phyloP scores from a whole-genome alignment of 2,113 vertebrate genomes.

The Pogonocichla stellata region DNA sequence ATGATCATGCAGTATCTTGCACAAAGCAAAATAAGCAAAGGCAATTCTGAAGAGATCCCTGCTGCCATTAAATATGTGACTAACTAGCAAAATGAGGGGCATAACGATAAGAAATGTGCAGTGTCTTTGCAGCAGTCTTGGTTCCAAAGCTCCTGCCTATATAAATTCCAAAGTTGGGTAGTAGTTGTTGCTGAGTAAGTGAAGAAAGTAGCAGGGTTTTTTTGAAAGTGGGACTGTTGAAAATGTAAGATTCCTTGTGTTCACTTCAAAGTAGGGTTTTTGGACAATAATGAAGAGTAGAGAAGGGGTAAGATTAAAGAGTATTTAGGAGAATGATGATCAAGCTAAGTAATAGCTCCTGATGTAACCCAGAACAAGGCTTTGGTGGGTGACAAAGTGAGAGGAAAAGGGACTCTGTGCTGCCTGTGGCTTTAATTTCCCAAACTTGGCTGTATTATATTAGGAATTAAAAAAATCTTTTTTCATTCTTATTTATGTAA shows the following conservation, averaged over 20 bases:
- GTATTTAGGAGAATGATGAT: not conserved
- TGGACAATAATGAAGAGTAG: not conserved
- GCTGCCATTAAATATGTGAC: constrained; percentile 62
- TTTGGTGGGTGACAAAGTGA: not conserved
- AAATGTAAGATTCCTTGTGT: not conserved
- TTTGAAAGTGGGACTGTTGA: not conserved
- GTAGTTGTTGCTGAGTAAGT: not conserved
- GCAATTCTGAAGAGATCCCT: constrained; percentile 46
- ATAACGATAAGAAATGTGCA: constrained; percentile 38
- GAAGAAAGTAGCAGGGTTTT: not conserved
- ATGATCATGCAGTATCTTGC: constrained; percentile 55
- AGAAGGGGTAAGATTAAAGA: not conserved
- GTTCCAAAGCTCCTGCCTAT: not conserved
- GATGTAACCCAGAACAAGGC: not conserved
- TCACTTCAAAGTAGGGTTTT: not conserved
- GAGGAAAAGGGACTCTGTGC: not conserved
- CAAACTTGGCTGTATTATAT: not conserved
- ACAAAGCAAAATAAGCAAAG: constrained; percentile 67
- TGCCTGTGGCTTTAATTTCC: not conserved
- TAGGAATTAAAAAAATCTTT: not conserved
- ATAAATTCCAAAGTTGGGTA: not conserved
- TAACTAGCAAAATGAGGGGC: constrained; percentile 59
- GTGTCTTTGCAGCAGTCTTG: not conserved
- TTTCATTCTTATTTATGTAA: not conserved
- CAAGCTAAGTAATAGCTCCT: not conserved